Evolutionary conservation across 2,797 vertebrate genomes (phyloP).

Genomic region (Urocyon cinereoargenteus): DNA sequence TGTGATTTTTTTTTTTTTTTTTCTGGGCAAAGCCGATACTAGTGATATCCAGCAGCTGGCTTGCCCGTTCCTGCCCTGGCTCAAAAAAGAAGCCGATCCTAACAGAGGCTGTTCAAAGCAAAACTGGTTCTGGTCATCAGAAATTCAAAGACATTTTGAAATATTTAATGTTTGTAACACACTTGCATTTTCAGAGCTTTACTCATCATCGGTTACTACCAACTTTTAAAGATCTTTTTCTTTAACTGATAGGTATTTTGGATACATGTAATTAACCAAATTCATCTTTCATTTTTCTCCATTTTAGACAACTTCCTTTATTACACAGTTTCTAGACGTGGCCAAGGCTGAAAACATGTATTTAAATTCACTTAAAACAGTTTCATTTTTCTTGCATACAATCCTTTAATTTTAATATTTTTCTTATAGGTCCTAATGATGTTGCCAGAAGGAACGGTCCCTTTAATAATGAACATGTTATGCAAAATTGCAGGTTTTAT

Average conservation of each 20-base stretch:
- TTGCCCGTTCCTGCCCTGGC: neutral
- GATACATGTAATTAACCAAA: neutral
- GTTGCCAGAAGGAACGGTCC: neutral
- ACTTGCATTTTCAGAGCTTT: neutral
- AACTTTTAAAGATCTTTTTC: slow-evolving; percentile 8
- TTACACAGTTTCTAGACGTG: neutral
- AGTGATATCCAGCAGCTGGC: neutral
- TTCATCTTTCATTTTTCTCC: slow-evolving; percentile 16
- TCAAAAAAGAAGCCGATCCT: neutral
- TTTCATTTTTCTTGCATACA: slow-evolving; percentile 9
- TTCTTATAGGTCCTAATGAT: slow-evolving; percentile 36
- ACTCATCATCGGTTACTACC: neutral
- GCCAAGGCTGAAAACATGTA: neutral
- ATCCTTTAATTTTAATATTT: slow-evolving; percentile 24
- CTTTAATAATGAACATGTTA: neutral
- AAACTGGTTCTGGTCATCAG: neutral
- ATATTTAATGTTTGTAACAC: slow-evolving; percentile 40
- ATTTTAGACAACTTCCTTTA: neutral
- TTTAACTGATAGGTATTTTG: neutral
- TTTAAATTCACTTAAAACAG: slow-evolving; percentile 43
- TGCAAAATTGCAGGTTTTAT: neutral
- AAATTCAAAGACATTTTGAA: slow-evolving; percentile 45
- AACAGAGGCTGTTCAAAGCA: neutral
- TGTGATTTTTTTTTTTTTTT: slow-evolving; percentile 54
- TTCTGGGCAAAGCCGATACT: slow-evolving; percentile 22